phyloP scores from a whole-genome alignment of 2,113 vertebrate species.

The Chaetura pelagica region DNA sequence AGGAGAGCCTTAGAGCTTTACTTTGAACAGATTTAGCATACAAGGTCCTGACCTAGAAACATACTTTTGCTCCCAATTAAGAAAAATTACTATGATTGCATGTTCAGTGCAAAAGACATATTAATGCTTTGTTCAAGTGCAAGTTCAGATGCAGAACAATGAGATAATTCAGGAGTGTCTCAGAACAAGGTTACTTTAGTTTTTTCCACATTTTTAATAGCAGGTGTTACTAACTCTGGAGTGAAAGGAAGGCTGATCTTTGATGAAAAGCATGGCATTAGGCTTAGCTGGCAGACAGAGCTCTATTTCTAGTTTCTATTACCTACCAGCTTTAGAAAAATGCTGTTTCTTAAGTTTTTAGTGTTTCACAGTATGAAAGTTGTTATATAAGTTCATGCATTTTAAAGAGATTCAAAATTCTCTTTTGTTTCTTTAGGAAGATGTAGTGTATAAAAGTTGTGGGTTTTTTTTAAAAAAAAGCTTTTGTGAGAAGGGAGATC shows the following conservation, averaged over 20 bases:
- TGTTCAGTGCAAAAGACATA: background rate
- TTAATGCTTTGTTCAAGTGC: background rate
- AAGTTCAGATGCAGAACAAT: conserved; percentile 9
- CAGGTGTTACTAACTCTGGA: background rate
- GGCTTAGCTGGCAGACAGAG: background rate
- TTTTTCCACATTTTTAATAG: background rate
- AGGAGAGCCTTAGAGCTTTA: conserved; percentile 65
- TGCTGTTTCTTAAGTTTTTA: background rate
- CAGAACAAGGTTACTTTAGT: background rate
- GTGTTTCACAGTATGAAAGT: background rate
- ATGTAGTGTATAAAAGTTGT: background rate
- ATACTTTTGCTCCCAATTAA: conserved; percentile 66
- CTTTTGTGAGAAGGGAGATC: background rate
- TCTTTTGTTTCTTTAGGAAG: background rate
- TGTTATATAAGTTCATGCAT: background rate
- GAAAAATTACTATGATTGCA: conserved; percentile 12
- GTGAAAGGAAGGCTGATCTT: background rate
- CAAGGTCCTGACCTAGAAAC: conserved; percentile 61
- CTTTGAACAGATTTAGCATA: conserved; percentile 73
- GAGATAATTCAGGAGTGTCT: background rate
- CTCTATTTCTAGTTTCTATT: background rate
- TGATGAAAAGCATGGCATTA: background rate
- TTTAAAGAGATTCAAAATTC: background rate
- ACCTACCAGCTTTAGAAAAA: background rate
- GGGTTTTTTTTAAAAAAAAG: too few species aligned